Conservation (phyloP, 2,113 vertebrate species). For the Siniperca knerii region DNA sequence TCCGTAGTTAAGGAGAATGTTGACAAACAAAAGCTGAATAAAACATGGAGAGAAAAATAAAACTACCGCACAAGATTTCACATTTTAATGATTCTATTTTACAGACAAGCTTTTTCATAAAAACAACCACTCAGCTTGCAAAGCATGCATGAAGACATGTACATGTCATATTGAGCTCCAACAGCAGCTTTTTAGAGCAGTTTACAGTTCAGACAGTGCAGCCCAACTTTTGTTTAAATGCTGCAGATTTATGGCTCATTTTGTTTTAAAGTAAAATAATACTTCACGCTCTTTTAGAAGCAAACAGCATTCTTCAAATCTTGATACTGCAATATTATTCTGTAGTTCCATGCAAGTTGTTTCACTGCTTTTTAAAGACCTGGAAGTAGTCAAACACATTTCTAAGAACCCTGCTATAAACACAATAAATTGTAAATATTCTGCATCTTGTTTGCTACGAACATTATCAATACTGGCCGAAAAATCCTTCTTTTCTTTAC, state of each 20-base stretch:
- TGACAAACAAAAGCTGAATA: no score
- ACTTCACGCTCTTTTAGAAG: neutral
- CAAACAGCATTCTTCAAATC: neutral
- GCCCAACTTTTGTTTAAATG: neutral
- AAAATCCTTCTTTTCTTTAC: neutral
- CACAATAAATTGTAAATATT: neutral
- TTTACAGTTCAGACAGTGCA: neutral
- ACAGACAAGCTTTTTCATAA: constrained; percentile 45
- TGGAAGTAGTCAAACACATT: neutral
- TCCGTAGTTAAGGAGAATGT: no score
- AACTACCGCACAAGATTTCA: neutral
- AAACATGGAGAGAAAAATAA: neutral
- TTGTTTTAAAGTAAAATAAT: neutral
- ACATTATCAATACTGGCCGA: constrained; percentile 10
- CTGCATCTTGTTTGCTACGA: neutral
- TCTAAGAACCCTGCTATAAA: neutral
- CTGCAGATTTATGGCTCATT: constrained; percentile 22
- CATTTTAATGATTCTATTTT: constrained; percentile 64
- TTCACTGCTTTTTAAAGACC: neutral
- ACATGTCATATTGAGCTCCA: neutral
- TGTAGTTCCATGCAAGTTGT: neutral
- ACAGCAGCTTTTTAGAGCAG: constrained; percentile 31
- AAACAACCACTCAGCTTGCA: constrained; percentile 24
- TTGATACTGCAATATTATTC: neutral
- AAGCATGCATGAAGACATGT: constrained; percentile 57